Evolutionary conservation across 2,888 invertebrate species (phyloP).

Genomic region (Drosophila algonquin): DNA sequence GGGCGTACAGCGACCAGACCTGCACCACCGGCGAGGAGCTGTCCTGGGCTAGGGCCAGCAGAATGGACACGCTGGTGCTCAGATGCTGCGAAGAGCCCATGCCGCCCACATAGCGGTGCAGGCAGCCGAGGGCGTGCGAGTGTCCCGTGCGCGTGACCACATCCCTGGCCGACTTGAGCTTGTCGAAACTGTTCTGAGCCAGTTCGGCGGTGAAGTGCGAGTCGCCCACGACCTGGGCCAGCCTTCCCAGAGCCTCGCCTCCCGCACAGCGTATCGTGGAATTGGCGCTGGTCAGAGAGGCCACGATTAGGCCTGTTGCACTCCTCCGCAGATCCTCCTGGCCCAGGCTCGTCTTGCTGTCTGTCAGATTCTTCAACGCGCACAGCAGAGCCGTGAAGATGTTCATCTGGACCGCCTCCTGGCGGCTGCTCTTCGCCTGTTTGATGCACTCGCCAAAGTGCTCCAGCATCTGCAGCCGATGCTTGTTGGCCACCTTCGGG

Average conservation of each 20-base stretch:
- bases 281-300: slow-evolving; percentile 90
- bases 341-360: slow-evolving; percentile 92
- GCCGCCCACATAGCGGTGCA: slow-evolving; percentile 97
- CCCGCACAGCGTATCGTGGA: slow-evolving; percentile 95
- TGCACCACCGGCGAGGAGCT: slow-evolving; percentile 97
- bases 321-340: slow-evolving; percentile 95
- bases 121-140: slow-evolving; percentile 96
- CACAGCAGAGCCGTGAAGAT: slow-evolving; percentile 96
- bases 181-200: slow-evolving; percentile 95
- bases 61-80: slow-evolving; percentile 96
- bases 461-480: slow-evolving; percentile 98
- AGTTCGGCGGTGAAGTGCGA: slow-evolving; percentile 94
- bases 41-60: slow-evolving; percentile 97
- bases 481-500: slow-evolving; percentile 96
- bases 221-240: slow-evolving; percentile 95
- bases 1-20: slow-evolving; percentile 98
- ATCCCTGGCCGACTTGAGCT: slow-evolving; percentile 93
- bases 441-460: slow-evolving; percentile 98
- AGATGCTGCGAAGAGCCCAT: slow-evolving; percentile 98
- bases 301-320: slow-evolving; percentile 91
- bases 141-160: slow-evolving; percentile 94
- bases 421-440: slow-evolving; percentile 95
- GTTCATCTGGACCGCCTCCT: slow-evolving; percentile 98
- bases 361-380: slow-evolving; percentile 94
- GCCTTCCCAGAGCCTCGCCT: slow-evolving; percentile 96